phyloP scores from a whole-genome alignment of 2,797 vertebrate species.

The Tadarida brasiliensis region DNA sequence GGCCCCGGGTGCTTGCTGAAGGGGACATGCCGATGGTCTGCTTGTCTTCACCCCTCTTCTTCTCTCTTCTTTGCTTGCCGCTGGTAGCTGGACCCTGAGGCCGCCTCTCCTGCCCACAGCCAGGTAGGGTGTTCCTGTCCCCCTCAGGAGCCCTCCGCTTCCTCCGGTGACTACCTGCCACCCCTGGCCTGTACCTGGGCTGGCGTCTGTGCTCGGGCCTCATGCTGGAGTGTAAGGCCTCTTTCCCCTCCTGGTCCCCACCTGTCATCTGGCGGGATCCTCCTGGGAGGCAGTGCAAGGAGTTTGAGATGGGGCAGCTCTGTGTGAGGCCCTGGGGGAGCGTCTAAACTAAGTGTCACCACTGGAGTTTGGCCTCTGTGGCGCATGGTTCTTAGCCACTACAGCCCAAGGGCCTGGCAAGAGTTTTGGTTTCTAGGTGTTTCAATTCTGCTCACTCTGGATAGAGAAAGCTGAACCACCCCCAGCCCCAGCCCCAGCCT shows the following conservation, averaged over 20 bases:
- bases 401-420: neutral
- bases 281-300: neutral
- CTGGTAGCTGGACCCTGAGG: conserved; percentile 92
- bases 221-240: conserved; percentile 94
- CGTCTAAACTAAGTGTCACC: neutral
- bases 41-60: conserved; percentile 77
- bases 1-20: neutral
- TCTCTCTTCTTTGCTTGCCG: conserved; percentile 86
- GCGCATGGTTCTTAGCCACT: neutral
- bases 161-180: conserved; percentile 77
- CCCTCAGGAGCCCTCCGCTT: conserved; percentile 86
- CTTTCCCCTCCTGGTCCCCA: conserved; percentile 79
- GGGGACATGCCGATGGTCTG: neutral
- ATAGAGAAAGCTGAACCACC: neutral
- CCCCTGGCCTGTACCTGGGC: conserved; percentile 89
- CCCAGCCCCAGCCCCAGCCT: neutral
- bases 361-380: neutral
- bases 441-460: neutral
- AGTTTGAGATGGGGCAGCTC: neutral
- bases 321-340: neutral
- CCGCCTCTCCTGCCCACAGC: conserved; percentile 86
- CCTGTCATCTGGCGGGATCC: neutral
- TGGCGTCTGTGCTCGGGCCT: conserved; percentile 91
- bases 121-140: conserved; percentile 92
- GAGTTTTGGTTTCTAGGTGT: neutral